A percentile compares a stretch with the other conserved stretches of the same genome.
Conservation (phyloP, 2,888 invertebrate genomes). For the Pollenia labialis region DNA sequence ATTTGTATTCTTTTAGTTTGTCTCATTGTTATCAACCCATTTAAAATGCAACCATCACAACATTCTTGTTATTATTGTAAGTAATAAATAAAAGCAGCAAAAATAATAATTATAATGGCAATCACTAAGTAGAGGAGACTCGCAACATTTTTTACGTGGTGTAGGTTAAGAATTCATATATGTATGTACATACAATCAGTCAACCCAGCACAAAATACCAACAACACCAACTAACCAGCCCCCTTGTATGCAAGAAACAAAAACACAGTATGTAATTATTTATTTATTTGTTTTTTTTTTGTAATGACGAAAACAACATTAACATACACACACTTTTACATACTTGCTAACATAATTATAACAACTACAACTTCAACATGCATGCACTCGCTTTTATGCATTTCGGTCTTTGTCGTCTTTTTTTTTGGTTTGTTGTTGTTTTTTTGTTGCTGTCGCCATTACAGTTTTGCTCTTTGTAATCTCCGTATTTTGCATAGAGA, state of each 20-base stretch:
- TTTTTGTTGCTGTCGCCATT: slow-evolving; percentile 42
- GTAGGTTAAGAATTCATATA: slow-evolving; percentile 76
- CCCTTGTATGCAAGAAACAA: slow-evolving; percentile 28
- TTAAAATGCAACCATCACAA: slow-evolving; percentile 50
- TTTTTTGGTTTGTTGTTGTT: background rate
- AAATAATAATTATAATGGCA: slow-evolving; percentile 29
- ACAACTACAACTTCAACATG: slow-evolving; percentile 1
- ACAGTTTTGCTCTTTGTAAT: slow-evolving; percentile 43
- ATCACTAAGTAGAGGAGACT: slow-evolving; percentile 55
- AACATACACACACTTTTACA: slow-evolving; percentile 17
- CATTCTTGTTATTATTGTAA: slow-evolving; percentile 48
- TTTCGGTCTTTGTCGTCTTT: slow-evolving; percentile 10
- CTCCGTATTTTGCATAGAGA: slow-evolving; percentile 26
- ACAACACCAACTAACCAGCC: slow-evolving; percentile 38
- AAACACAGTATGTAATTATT: background rate
- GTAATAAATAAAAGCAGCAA: slow-evolving; percentile 21
- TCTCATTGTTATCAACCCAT: slow-evolving; percentile 65
- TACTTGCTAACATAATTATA: slow-evolving; percentile 28
- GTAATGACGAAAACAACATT: slow-evolving; percentile 36
- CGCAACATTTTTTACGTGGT: slow-evolving; percentile 74
- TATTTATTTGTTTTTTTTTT: background rate
- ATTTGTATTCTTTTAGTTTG: slow-evolving; percentile 25
- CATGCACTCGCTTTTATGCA: slow-evolving; percentile 33
- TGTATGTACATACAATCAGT: slow-evolving; percentile 45
- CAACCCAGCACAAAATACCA: slow-evolving; percentile 43